Evolutionary conservation across 2,113 vertebrate species (phyloP), one percentile per base, ranked within the genome.

Genomic region (Tyrannus savana): DNA sequence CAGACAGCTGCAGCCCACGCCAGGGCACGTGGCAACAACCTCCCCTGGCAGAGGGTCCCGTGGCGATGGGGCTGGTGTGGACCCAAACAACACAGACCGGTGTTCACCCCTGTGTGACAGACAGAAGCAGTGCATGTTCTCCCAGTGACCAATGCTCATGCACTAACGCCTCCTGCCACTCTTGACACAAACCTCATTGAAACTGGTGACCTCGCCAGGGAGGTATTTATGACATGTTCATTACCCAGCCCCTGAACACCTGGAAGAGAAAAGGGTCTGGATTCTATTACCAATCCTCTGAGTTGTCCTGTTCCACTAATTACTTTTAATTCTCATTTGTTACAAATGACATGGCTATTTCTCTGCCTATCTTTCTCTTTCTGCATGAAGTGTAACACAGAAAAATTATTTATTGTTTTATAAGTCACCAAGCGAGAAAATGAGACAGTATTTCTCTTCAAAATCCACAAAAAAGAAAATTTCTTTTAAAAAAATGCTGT

Each of bases 141-240:
- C 41, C 75, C 42, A 39, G 50, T 14, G 52, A 68, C 47, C 6
- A 18, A 22, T 21, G 81, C 44, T 86, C 41, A 6, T 6, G 49
- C 63, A 15, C 59, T 82, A 81, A 78, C 27, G 30, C 80, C 52
- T 87, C 58, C 92, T 88, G 76, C 41, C 53, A 18, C 47, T 81
- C 90, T 78, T 60, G 27, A 56, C 60, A 60, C 62, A 78, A 39
- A 44, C 58, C 92, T 33, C 76, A 73, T 77, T 81, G 81, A 92
- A 93, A 88, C 30, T 3, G 7, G 67, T 94, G 95, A 96, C 84
- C 94, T 95, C 13, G 4, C 64, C 62, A 47, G 19, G 14, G 83
- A 96, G 86, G 90, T 95, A 97, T 96, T 96, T 97, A 96, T 76
- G 86, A 96, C 86, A 88, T 25, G n/a, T 87, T 84, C 86, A 90